Base-by-base conservation (phyloP, 1,140 invertebrate genomes). In the Drosophila pectinifera region DNA sequence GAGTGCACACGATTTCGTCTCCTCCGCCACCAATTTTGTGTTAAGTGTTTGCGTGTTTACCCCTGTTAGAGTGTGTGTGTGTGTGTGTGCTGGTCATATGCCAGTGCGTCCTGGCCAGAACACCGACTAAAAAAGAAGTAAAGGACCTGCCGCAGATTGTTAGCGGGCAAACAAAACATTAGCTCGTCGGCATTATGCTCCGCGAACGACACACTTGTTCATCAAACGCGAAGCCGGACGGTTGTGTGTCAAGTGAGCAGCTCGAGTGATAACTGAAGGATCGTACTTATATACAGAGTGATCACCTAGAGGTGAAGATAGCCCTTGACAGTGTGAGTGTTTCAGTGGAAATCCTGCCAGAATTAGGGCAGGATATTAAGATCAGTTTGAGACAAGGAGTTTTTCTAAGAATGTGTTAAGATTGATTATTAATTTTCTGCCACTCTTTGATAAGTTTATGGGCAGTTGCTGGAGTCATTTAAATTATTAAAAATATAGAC, bases 71-170 rank as follows among this genome's bases (percentile, higher is more conserved):
- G 43, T 68, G 54, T 69, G 54, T 42, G 45, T 77, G 45, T 51
- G 73, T 75, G 77, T 70, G 48, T 61, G 69, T 53, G 65, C 56
- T 86, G 82, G 83, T 86, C 82, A 86, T 82, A 88, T 82, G 82
- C 39, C 83, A 88, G 79, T 88, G 83, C 83, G 88, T 90, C 68
- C 86, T 73, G 79, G 68, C 64, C 64, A 64, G 59, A 63, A 64
- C 14, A 51, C 48, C 20, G 10, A 51, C 48, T 51, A 36, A 36
- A 51, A 51, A 49, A 41, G 31, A 49, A 31, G 8, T 28, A 51
- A 59, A 75, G 83, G 86, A 90, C 86, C 86, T 90, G 84, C 73
- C 67, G 88, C 88, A 89, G 84, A 89, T 89, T 89, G 84, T 89
- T 89, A 89, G 85, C 80, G 69, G 55, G 69, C 85, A 89, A 89